Conservation (phyloP, 2,113 vertebrate species). For the western clawed frog (Xenopus tropicalis) region DNA sequence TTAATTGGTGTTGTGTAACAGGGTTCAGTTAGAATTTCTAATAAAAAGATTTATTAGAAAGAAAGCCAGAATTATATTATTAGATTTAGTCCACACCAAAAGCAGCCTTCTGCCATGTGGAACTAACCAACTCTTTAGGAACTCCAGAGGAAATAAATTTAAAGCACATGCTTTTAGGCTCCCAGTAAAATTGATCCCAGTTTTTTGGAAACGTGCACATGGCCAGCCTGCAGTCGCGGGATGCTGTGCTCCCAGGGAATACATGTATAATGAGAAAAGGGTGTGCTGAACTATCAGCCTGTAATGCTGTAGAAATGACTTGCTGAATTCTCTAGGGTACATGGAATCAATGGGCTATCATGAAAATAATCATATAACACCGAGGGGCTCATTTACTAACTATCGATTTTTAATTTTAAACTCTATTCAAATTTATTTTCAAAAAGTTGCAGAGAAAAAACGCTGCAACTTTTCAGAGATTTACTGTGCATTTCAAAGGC, state of each 20-base stretch:
- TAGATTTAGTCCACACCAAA: not conserved
- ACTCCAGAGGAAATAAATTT: conserved; percentile 20
- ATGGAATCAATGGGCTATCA: not conserved
- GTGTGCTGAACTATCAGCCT: not conserved
- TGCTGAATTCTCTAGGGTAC: not conserved
- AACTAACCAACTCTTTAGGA: conserved; percentile 4
- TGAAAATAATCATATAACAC: too few species aligned
- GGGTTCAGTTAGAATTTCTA: not conserved
- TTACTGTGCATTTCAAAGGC: too few species aligned
- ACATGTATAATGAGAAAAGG: conserved; percentile 8
- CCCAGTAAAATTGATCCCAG: conserved; percentile 4
- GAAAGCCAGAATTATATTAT: conserved; percentile 3
- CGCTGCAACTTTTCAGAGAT: too few species aligned
- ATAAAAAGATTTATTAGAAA: not conserved
- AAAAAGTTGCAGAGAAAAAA: too few species aligned
- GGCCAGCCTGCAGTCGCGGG: conserved; percentile 6
- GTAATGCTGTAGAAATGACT: not conserved
- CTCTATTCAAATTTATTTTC: too few species aligned
- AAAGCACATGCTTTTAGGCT: conserved; percentile 27
- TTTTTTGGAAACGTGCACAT: conserved; percentile 6
- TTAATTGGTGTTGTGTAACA: conserved; percentile 1
- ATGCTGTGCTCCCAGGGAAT: conserved; percentile 1
- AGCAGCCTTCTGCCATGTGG: conserved; percentile 19
- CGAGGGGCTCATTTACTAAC: too few species aligned
- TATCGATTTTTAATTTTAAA: too few species aligned